Conservation (phyloP, 2,797 vertebrate species). For the Siniperca undulata region DNA sequence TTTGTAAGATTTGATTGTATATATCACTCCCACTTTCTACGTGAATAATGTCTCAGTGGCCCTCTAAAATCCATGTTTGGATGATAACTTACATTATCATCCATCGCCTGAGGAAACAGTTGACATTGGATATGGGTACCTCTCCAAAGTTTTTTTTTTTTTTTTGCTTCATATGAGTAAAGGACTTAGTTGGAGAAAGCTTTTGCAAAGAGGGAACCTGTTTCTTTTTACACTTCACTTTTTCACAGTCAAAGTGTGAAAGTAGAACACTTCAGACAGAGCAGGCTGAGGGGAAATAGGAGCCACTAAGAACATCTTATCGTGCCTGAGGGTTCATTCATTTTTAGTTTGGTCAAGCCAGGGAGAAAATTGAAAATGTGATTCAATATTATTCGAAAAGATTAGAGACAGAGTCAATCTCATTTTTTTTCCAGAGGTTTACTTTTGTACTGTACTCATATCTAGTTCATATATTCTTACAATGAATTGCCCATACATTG, state of each 20-base stretch:
- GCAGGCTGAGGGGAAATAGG: not conserved
- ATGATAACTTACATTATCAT: constrained; percentile 52
- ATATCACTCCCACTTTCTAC: constrained; percentile 18
- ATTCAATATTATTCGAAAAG: constrained; percentile 29
- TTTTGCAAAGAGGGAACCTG: not conserved
- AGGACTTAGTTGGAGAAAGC: constrained; percentile 5
- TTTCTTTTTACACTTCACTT: constrained; percentile 20
- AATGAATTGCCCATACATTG: not conserved
- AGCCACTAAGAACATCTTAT: not conserved
- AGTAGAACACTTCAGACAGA: constrained; percentile 36
- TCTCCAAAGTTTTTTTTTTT: not conserved
- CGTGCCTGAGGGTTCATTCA: not conserved
- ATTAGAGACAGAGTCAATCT: constrained; percentile 10
- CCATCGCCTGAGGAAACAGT: constrained; percentile 43
- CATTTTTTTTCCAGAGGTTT: not conserved
- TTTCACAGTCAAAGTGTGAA: constrained; percentile 36
- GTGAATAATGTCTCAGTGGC: constrained; percentile 19
- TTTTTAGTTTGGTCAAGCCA: constrained; percentile 17
- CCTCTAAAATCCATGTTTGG: constrained; percentile 47
- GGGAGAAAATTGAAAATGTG: constrained; percentile 33
- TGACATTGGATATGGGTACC: constrained; percentile 34
- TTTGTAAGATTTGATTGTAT: not conserved
- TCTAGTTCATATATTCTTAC: not conserved
- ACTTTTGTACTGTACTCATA: not conserved
- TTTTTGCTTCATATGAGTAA: constrained; percentile 3